A percentile compares a stretch with the other conserved stretches of the same genome.
Evolutionary conservation across 2,113 vertebrate species (phyloP).

Genomic region (Gallinago paraguaiae): DNA sequence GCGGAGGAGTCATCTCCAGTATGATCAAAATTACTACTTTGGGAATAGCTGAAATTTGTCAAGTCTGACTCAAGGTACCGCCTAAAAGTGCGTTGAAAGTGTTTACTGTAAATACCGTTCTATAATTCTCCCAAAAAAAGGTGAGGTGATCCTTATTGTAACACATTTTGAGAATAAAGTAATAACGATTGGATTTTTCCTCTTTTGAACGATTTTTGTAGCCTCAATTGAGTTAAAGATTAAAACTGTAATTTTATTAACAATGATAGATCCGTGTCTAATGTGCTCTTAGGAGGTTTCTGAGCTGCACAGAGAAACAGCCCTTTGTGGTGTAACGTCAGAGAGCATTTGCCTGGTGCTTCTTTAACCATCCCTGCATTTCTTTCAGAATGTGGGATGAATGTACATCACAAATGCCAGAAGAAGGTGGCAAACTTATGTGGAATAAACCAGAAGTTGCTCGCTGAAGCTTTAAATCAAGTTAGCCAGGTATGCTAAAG

Average conservation of each 20-base stretch:
- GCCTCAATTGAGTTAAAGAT: background rate
- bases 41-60: background rate
- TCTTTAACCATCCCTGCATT: background rate
- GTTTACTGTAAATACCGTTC: background rate
- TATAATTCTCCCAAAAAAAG: background rate
- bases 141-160: background rate
- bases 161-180: background rate
- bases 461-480: conserved; percentile 96
- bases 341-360: background rate
- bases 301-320: background rate
- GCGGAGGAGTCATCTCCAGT: background rate
- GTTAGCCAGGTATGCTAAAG: conserved; percentile 84
- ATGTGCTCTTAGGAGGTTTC: background rate
- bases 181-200: background rate
- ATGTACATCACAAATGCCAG: conserved; percentile 97
- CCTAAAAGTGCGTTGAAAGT: background rate
- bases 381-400: conserved; percentile 91
- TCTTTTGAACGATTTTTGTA: background rate
- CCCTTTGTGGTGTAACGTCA: background rate
- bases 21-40: background rate
- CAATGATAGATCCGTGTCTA: background rate
- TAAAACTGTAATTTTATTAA: background rate
- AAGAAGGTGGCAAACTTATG: conserved; percentile 97
- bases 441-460: conserved; percentile 98
- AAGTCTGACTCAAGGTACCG: background rate